Conservation (phyloP, 64 coral and sea anemone species). For the Trachythela sp. region DNA sequence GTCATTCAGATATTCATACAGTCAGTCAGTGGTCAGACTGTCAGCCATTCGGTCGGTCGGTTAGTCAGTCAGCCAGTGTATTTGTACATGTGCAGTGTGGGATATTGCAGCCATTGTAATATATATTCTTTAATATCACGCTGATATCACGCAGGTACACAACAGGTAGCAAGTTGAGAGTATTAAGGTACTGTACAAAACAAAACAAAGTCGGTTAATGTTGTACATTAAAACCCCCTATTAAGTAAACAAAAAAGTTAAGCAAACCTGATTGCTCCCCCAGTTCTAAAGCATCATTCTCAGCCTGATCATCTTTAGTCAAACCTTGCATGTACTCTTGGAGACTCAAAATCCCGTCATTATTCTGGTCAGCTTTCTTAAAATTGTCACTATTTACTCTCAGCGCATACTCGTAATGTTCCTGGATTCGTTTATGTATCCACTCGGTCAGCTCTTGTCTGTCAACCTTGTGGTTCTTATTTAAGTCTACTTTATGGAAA, state of each 20-base stretch:
- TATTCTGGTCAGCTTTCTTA: constrained; percentile 50
- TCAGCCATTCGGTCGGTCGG: too few relatives aligned
- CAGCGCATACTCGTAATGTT: constrained; percentile 65
- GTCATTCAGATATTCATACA: too few relatives aligned
- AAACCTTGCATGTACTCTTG: constrained; percentile 69
- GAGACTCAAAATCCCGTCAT: constrained; percentile 56
- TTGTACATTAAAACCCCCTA: too few relatives aligned
- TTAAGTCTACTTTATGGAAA: constrained; percentile 85
- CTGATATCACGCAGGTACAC: too few relatives aligned
- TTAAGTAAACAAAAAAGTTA: too few relatives aligned
- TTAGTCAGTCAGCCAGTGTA: too few relatives aligned
- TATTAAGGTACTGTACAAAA: too few relatives aligned
- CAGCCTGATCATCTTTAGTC: constrained; percentile 49
- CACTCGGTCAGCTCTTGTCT: constrained; percentile 62
- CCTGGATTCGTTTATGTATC: constrained; percentile 84
- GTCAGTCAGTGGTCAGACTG: too few relatives aligned
- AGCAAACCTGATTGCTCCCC: constrained; percentile 56
- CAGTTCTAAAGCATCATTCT: constrained; percentile 26
- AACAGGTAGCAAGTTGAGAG: not conserved
- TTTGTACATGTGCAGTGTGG: too few relatives aligned
- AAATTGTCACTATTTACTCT: constrained; percentile 57
- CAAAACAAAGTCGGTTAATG: too few relatives aligned
- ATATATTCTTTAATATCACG: too few relatives aligned
- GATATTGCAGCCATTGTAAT: too few relatives aligned
- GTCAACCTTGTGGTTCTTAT: constrained; percentile 67